Evolutionary conservation across 1,140 invertebrate genomes (phyloP).

Genomic region (Venturia canescens): DNA sequence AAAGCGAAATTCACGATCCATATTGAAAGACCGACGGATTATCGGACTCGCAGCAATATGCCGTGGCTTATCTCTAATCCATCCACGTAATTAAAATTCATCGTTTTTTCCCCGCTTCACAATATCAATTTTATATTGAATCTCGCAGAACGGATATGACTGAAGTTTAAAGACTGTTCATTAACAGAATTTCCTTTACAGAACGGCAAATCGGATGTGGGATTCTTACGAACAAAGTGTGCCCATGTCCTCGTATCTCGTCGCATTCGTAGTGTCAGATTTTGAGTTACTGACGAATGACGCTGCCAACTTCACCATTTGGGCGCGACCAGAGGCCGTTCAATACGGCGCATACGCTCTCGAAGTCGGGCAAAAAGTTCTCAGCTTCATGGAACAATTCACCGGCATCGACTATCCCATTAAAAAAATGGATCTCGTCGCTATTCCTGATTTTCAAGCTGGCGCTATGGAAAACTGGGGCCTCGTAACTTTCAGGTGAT

Average conservation of each 20-base stretch:
- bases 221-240: conserved; percentile 82
- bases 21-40: conserved; percentile 75
- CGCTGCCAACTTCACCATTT: conserved; percentile 68
- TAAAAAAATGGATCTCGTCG: conserved; percentile 83
- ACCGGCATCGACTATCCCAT: conserved; percentile 71
- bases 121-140: neutral
- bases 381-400: conserved; percentile 66
- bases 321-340: conserved; percentile 79
- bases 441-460: conserved; percentile 80
- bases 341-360: conserved; percentile 77
- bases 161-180: neutral
- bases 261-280: conserved; percentile 83
- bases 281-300: conserved; percentile 32
- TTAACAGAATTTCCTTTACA: conserved; percentile 26
- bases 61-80: conserved; percentile 48
- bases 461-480: conserved; percentile 78
- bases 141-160: neutral
- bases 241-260: conserved; percentile 90
- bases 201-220: conserved; percentile 70
- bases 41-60: conserved; percentile 76
- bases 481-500: conserved; percentile 79
- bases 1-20: conserved; percentile 87
- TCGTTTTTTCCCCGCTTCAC: conserved; percentile 10
- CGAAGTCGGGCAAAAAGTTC: conserved; percentile 75
- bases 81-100: conserved; percentile 54